phyloP scores from a whole-genome alignment of 2,888 invertebrate genomes.

The Calameuta filiformis region DNA sequence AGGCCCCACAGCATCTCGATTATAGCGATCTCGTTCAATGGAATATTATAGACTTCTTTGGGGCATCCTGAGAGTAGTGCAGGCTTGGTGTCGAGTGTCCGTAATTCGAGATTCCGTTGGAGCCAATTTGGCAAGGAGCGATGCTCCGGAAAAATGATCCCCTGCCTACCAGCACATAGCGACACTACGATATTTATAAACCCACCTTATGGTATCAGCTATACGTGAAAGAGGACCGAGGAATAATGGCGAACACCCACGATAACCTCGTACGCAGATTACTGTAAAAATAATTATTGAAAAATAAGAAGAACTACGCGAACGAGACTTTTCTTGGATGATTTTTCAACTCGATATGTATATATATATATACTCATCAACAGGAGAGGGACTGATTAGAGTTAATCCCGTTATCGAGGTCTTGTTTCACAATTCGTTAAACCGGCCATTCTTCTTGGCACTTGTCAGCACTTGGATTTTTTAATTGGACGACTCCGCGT shows the following conservation, averaged over 20 bases:
- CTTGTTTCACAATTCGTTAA: neutral
- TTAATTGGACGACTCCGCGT: neutral
- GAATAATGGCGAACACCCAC: neutral
- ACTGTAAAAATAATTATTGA: neutral
- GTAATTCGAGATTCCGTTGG: slow-evolving; percentile 60
- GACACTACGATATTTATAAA: neutral
- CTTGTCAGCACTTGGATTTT: neutral
- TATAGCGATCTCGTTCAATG: slow-evolving; percentile 51
- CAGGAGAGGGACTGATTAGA: neutral
- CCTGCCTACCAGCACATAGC: slow-evolving; percentile 41
- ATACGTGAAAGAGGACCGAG: neutral
- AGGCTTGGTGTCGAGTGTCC: slow-evolving; percentile 47
- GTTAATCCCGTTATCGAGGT: neutral
- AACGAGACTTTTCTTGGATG: neutral
- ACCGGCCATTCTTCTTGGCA: neutral
- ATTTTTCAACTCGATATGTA: neutral
- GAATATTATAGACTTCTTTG: slow-evolving; percentile 45
- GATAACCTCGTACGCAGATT: neutral
- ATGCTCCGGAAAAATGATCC: slow-evolving; percentile 52
- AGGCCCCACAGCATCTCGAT: slow-evolving; percentile 34
- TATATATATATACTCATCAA: neutral
- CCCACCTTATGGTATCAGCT: neutral
- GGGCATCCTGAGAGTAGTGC: neutral
- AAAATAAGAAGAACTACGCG: neutral
- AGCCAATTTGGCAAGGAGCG: slow-evolving; percentile 54